A percentile compares a stretch with the other conserved stretches of the same genome.
phyloP scores from a whole-genome alignment of 2,888 invertebrate species.

The Protula sp. region DNA sequence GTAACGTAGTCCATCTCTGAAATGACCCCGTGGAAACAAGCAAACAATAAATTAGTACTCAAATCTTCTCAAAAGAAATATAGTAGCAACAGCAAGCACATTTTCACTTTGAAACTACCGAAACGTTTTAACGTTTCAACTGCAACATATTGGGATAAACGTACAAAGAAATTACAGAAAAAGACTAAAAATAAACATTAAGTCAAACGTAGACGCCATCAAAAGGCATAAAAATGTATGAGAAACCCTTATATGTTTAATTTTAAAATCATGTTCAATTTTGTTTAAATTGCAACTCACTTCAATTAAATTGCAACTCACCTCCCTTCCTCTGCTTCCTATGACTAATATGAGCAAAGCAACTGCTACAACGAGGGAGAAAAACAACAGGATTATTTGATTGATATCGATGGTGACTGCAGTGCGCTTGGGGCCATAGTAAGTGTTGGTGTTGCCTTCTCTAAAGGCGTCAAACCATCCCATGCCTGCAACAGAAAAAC shows the following conservation, averaged over 20 bases:
- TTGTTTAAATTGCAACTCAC: too few species aligned
- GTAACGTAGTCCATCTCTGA: conserved; percentile 20
- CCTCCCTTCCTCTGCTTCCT: conserved; percentile 17
- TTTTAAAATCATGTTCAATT: too few species aligned
- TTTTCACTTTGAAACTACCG: too few species aligned
- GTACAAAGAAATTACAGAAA: too few species aligned
- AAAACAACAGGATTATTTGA: conserved; percentile 7
- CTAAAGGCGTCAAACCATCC: conserved; percentile 20
- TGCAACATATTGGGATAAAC: too few species aligned
- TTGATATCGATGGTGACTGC: conserved; percentile 11
- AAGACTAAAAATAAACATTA: too few species aligned
- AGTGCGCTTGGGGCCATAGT: conserved; percentile 11
- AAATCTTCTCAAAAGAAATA: not conserved
- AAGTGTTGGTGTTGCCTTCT: conserved; percentile 17
- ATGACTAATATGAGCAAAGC: conserved; percentile 15
- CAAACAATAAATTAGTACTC: not conserved
- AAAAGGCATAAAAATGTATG: too few species aligned
- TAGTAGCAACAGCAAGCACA: too few species aligned
- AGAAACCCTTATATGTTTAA: too few species aligned
- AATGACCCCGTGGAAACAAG: conserved; percentile 4
- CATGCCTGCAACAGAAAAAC: conserved; percentile 10
- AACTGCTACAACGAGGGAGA: conserved; percentile 10
- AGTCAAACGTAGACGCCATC: too few species aligned
- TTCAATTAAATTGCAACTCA: too few species aligned
- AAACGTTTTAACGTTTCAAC: too few species aligned